Evolutionary conservation across 2,888 invertebrate species (phyloP).

Genomic region (Patella ulyssiponensis): DNA sequence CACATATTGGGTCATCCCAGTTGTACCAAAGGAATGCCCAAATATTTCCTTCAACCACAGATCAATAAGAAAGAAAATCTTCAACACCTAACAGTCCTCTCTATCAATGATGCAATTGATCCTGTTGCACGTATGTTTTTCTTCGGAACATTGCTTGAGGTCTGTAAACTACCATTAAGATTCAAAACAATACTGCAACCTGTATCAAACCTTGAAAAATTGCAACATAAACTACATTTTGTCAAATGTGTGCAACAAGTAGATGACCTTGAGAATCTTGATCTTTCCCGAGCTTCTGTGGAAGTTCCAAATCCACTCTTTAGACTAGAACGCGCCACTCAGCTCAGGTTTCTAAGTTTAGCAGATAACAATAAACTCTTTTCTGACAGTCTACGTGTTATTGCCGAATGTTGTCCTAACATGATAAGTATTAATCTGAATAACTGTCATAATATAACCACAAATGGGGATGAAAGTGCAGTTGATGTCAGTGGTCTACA

Average conservation of each 20-base stretch:
- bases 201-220: constrained; percentile 55
- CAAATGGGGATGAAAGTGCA: constrained; percentile 12
- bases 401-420: constrained; percentile 59
- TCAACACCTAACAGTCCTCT: constrained; percentile 58
- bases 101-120: constrained; percentile 65
- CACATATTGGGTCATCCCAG: constrained; percentile 65
- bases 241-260: constrained; percentile 47
- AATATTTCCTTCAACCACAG: constrained; percentile 63
- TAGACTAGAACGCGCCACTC: constrained; percentile 36
- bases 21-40: constrained; percentile 58
- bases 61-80: constrained; percentile 59
- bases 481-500: constrained; percentile 53
- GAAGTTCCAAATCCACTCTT: constrained; percentile 47
- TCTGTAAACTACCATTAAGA: constrained; percentile 53
- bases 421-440: constrained; percentile 64
- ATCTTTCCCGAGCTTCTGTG: constrained; percentile 53
- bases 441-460: constrained; percentile 46
- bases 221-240: constrained; percentile 53
- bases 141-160: constrained; percentile 64
- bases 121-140: constrained; percentile 68
- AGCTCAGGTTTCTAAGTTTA: constrained; percentile 59
- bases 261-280: constrained; percentile 46
- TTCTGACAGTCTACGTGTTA: constrained; percentile 51
- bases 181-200: constrained; percentile 61
- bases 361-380: constrained; percentile 55